Base-by-base conservation (phyloP, 2,888 invertebrate genomes). In the Eupelmus urozonus region DNA sequence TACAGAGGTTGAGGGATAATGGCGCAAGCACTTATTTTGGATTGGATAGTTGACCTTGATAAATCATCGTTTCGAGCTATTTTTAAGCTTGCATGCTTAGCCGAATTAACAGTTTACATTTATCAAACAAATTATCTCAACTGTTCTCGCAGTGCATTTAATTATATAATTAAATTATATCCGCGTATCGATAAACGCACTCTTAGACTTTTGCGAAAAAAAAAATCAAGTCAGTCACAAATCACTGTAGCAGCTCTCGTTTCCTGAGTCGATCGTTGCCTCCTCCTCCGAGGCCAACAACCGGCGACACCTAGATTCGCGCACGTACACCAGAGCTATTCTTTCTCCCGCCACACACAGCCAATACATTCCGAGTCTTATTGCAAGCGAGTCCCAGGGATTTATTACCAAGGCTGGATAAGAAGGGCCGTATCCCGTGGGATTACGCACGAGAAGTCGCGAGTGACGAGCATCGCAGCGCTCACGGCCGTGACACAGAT, bases 401-500 rank as follows among this genome's bases (percentile, higher is more conserved):
- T 65, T 65, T 13, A 34, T 53, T 53, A 20, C 20, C 20, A 4
- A 25, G 25, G 18, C 2, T 1, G 25, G 25, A 51, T 4, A 4
- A 29, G 29, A 57, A 16, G 60, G n/a, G 20, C 49, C 20, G 20
- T 45, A 57, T 55, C 67, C 67, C 55, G 40, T 67, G 67, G 55
- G 67, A 67, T 67, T 18, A 57, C n/a, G 2, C 13, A 13, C 42
- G 25, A 11, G 18, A 29, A 16, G 53, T 42, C 67, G 25, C 23
- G 18, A 11, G 34, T 16, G 40, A 23, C 1, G 11, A 23, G 2
- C 20, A 5, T 20, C 40, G 9, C 7, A 16, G 23, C 65, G 27
- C 42, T 40, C 51, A 25, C 27, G 70, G 59, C 70, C 70, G 27
- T 70, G 70, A 70, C 70, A 70, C 45, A 70, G 59, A 45, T 70